Conservation (phyloP, 2,797 vertebrate species). For the Eptatretus atami region DNA sequence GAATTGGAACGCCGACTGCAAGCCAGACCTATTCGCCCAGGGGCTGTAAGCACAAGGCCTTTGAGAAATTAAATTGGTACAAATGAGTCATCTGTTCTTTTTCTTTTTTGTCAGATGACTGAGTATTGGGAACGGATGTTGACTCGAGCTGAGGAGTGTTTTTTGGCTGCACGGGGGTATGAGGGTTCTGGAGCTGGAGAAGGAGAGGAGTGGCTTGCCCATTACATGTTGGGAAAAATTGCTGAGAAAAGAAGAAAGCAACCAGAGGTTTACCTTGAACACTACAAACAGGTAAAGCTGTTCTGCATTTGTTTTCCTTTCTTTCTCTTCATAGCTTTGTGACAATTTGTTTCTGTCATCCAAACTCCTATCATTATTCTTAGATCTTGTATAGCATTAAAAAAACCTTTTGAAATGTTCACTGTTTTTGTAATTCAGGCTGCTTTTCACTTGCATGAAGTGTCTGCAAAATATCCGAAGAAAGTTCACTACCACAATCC, state of each 20-base stretch:
- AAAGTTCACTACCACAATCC: constrained; percentile 98
- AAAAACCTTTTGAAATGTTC: background rate
- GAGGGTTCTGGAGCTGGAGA: constrained; percentile 40
- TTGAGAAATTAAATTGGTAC: background rate
- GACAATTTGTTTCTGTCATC: background rate
- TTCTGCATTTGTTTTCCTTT: background rate
- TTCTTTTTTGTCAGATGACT: constrained; percentile 29
- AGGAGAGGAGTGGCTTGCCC: constrained; percentile 92
- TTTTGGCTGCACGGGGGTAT: constrained; percentile 45
- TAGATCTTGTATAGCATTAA: too few species aligned
- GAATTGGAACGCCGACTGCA: too few species aligned
- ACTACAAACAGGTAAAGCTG: constrained; percentile 40
- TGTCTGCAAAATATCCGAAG: constrained; percentile 71
- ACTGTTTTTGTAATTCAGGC: constrained; percentile 16
- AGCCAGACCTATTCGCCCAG: too few species aligned
- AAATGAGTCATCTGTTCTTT: background rate
- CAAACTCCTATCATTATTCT: background rate
- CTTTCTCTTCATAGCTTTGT: background rate
- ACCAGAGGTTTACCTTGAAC: constrained; percentile 36
- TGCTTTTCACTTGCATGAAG: constrained; percentile 56
- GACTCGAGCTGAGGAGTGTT: constrained; percentile 53
- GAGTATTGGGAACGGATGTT: constrained; percentile 60
- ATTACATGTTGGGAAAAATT: constrained; percentile 95
- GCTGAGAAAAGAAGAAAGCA: constrained; percentile 54
- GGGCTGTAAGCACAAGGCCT: background rate